Evolutionary conservation across 2,113 vertebrate species (phyloP).

Genomic region (Phodopus roborovskii): DNA sequence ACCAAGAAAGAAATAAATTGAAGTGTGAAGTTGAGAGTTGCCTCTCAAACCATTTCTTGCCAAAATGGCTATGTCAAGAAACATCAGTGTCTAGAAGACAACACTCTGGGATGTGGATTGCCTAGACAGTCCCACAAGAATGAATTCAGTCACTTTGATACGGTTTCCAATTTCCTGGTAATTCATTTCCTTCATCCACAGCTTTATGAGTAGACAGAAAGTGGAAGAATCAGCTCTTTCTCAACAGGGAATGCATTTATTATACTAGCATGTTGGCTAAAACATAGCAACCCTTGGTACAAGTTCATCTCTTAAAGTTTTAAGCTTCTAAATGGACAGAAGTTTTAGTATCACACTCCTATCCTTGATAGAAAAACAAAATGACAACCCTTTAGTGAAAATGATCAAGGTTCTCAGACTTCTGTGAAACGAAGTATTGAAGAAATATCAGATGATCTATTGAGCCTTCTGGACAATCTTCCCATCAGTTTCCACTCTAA

Average conservation of each 20-base stretch:
- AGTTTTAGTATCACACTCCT: background rate
- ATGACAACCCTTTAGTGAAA: background rate
- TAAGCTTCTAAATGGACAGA: background rate
- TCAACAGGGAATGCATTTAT: background rate
- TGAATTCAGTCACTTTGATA: conserved; percentile 60
- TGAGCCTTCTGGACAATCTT: background rate
- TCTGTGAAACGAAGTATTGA: background rate
- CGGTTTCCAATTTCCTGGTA: conserved; percentile 60
- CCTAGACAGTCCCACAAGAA: conserved; percentile 54
- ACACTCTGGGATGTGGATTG: conserved; percentile 36
- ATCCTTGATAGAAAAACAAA: background rate
- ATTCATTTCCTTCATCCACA: conserved; percentile 48
- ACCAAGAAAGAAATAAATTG: conserved; percentile 56
- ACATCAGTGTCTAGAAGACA: conserved; percentile 47
- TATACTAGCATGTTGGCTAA: background rate
- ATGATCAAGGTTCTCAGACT: background rate
- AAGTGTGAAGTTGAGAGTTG: conserved; percentile 41
- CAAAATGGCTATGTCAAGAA: conserved; percentile 48
- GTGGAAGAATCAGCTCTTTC: background rate
- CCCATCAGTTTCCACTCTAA: background rate
- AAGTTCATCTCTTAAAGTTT: background rate
- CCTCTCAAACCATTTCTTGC: conserved; percentile 44
- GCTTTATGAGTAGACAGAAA: conserved; percentile 14
- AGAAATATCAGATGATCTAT: background rate
- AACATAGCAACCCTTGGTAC: background rate